Percentiles rank a stretch among this genome's conserved stretches.
These are phyloP conservation scores for Drosophila limbata DNA, from an alignment of 2,888 invertebrate genomes.

Conservation along the genomic window DNA sequence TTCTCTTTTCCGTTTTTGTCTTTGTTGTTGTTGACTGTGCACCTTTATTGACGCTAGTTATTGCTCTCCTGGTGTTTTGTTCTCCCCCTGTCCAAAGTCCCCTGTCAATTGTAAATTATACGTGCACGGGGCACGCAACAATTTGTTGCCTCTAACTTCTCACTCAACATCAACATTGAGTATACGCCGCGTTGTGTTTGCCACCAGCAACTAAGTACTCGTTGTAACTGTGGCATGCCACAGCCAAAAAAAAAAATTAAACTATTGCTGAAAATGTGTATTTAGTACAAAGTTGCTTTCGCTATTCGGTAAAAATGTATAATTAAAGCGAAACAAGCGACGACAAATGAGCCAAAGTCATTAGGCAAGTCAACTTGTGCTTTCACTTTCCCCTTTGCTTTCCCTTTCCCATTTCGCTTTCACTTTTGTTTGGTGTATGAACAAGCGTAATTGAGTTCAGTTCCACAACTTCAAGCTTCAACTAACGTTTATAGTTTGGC, in stretches of 20 bases:
- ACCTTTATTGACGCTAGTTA: slow-evolving; percentile 36
- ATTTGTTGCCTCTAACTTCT: slow-evolving; percentile 25
- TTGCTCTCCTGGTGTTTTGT: slow-evolving; percentile 29
- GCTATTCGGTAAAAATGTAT: slow-evolving; percentile 37
- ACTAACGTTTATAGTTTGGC: slow-evolving; percentile 53
- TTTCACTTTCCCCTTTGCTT: neutral
- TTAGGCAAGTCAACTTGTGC: slow-evolving; percentile 33
- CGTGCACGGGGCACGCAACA: slow-evolving; percentile 54
- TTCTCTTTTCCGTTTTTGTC: neutral
- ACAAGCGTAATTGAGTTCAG: slow-evolving; percentile 46
- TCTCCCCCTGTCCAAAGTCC: slow-evolving; percentile 1
- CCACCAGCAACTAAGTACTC: slow-evolving; percentile 4
- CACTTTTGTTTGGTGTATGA: neutral
- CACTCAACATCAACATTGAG: slow-evolving; percentile 19
- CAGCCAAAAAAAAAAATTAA: neutral
- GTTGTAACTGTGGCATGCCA: slow-evolving; percentile 42
- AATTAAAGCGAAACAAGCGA: slow-evolving; percentile 42
- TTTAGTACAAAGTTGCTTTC: slow-evolving; percentile 20
- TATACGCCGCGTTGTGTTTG: slow-evolving; percentile 23
- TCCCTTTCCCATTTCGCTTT: neutral
- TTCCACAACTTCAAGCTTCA: slow-evolving; percentile 30
- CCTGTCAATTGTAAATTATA: slow-evolving; percentile 54
- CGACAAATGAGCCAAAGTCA: slow-evolving; percentile 41
- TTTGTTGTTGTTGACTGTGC: slow-evolving; percentile 15
- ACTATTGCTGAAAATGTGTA: slow-evolving; percentile 21